Evolutionary conservation across 1,140 invertebrate genomes (phyloP), one percentile per base, ranked within the genome.

Genomic region (Bombus vancouverensis): DNA sequence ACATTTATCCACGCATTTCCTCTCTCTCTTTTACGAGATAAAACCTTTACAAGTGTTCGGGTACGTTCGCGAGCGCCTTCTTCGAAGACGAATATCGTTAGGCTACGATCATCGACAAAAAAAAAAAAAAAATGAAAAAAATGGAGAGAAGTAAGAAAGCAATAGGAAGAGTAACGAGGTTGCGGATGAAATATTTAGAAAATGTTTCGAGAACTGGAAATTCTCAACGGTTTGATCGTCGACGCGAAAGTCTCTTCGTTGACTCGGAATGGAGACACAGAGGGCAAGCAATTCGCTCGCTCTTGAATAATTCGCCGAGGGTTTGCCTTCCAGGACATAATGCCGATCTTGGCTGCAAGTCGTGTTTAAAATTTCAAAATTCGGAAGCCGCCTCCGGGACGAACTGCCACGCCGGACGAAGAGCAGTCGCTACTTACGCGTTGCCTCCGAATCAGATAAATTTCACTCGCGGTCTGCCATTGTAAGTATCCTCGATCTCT

Each of bases 341-440:
- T 77, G 44, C 18, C 68, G 66, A 72, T 53, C 62, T 44, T 42
- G n/a, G 9, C 37, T 57, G n/a, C 28, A 12, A 25, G 34, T 44
- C 22, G n/a, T 32, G 34, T 70, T 84, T 78, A 78, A 84, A 59
- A 44, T 78, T 79, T 79, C 73, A 47, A 68, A 76, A 65, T 83
- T 83, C 34, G 13, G 65, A 34, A 44, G 71, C 34, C 2, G 34
- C 22, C 34, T 8, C 18, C 68, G 32, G 34, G 37, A 65, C 28
- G 5, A 15, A 59, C 57, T 59, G 57, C 18, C 57, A 59, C 18
- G 12, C 28, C 37, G 37, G 3, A 25, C 37, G 37, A 28, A 28
- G 25, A 68, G 25, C 77, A 34, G n/a, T 66, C 15, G 77, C 22
- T 47, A 70, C 65, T 80, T 53, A 28, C 13, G 66, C 42, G 66